phyloP scores from a whole-genome alignment of 2,113 vertebrate species.

The Poicephalus meyeri region DNA sequence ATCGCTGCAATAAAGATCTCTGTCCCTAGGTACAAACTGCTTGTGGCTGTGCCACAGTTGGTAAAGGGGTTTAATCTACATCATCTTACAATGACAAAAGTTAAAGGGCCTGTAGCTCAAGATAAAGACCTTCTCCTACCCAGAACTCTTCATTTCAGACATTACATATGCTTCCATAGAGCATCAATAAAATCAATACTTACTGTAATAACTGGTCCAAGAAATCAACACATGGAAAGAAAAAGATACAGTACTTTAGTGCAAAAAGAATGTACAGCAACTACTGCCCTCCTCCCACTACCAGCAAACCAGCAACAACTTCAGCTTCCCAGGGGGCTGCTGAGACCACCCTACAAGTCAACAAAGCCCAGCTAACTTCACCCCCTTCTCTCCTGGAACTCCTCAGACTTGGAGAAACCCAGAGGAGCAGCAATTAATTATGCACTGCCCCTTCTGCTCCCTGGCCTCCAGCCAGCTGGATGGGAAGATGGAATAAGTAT shows the following conservation, averaged over 20 bases:
- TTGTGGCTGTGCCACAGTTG: background rate
- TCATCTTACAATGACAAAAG: background rate
- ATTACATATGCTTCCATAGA: background rate
- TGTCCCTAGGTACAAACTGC: background rate
- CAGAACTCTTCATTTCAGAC: background rate
- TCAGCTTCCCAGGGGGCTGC: background rate
- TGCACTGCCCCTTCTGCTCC: conserved; percentile 10
- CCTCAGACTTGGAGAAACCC: conserved; percentile 30
- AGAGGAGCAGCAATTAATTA: conserved; percentile 59
- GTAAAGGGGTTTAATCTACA: background rate
- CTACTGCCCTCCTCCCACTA: background rate
- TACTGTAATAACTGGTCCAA: conserved; percentile 85
- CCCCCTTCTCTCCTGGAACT: background rate
- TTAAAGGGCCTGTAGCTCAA: background rate
- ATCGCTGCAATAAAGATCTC: background rate
- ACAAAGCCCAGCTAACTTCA: background rate
- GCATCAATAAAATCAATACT: conserved; percentile 68
- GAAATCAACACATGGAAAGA: conserved; percentile 70
- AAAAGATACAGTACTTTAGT: conserved; percentile 70
- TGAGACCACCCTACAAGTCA: background rate
- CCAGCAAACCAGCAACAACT: background rate
- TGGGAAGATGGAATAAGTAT: conserved; percentile 26
- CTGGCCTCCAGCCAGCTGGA: conserved; percentile 19
- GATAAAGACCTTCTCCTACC: background rate
- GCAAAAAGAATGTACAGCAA: background rate